Base-by-base conservation (phyloP, 2,888 invertebrate species). In the Endotricha flammealis region DNA sequence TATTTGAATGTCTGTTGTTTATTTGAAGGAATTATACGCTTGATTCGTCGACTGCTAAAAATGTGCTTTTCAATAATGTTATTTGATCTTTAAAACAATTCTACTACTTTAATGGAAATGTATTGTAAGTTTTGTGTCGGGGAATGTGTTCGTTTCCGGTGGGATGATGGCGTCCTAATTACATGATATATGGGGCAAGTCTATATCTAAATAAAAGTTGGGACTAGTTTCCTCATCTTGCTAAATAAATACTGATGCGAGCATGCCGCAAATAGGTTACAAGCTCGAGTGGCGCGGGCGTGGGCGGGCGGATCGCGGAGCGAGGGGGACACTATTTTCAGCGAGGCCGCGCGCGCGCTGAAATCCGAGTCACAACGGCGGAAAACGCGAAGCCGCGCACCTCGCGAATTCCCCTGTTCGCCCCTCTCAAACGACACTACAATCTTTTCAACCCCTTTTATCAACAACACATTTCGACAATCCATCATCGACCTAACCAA, bases 181-280 rank as follows among this genome's bases (percentile, higher is more conserved):
- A 70, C 64, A 57, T 53, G 62, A 73, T 65, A 81, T 71, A 70
- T 81, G 72, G 77, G 76, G 60, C 81, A 80, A 58, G 73, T 70
- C 67, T 64, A 68, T 50, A 52, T 65, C 73, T 73, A 82, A 68
- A 82, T 79, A 78, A 77, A 76, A 78, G 66, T 65, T 64, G 64
- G 69, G 72, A 67, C 66, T 64, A 69, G 73, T 83, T 85, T 83
- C 79, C 81, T 78, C 77, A 80, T 80, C 74, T 76, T 54, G 74
- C 78, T 82, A 83, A 82, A 85, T 81, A 83, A 85, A 83, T 81
- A 80, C 76, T 74, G 73, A 63, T 67, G 69, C 70, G 67, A 47
- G 71, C 67, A 72, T 66, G 79, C 81, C 85, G 80, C 85, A 85
- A 83, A 87, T 87, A 87, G 86, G 78, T 68, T 67, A 70, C 53